Evolutionary conservation across 2,113 vertebrate genomes (phyloP).

Genomic region (Platichthys flesus): DNA sequence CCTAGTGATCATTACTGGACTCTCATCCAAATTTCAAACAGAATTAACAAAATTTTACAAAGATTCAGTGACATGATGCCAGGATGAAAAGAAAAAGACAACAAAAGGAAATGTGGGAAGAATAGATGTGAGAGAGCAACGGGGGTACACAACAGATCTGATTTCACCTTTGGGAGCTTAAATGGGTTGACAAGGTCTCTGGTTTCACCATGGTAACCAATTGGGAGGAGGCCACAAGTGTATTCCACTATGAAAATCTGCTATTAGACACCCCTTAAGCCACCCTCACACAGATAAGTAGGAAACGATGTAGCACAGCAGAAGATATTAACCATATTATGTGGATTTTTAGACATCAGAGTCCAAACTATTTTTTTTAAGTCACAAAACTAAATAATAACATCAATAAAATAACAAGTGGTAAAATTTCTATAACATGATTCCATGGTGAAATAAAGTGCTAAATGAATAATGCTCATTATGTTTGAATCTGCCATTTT

Average conservation of each 20-base stretch:
- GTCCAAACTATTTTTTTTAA: background rate
- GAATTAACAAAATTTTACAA: background rate
- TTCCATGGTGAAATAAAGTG: no score
- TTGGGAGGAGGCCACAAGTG: background rate
- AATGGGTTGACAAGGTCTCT: conserved; percentile 18
- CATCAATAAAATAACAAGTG: no score
- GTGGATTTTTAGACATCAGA: no score
- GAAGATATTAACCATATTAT: background rate
- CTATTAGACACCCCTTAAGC: background rate
- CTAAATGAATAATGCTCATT: no score
- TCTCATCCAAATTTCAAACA: background rate
- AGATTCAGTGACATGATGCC: background rate
- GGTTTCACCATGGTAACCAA: conserved; percentile 33
- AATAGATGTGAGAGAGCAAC: background rate
- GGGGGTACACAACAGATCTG: background rate
- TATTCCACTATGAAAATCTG: conserved; percentile 2
- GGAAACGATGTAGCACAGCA: background rate
- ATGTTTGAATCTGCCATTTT: no score
- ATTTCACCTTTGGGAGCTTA: conserved; percentile 11
- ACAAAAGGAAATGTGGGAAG: background rate
- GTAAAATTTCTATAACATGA: no score
- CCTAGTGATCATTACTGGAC: conserved; percentile 44
- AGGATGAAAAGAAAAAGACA: background rate
- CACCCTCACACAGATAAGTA: background rate
- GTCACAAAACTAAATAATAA: no score